A percentile compares a stretch with the other conserved stretches of the same genome.
phyloP scores from a whole-genome alignment of 2,888 invertebrate species.

The Iselma pallidipennis region DNA sequence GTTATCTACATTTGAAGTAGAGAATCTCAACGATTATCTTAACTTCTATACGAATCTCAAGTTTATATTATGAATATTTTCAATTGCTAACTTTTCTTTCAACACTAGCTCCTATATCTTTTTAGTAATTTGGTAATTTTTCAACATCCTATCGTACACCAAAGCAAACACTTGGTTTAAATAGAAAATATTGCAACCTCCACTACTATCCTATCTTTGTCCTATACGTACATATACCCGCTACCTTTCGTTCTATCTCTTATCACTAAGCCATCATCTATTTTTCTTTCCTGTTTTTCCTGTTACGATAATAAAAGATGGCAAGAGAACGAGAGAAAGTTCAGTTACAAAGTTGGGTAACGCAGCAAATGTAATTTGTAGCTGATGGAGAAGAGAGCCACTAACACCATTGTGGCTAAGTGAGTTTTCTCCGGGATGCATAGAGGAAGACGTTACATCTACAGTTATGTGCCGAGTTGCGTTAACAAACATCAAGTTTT shows the following conservation, averaged over 20 bases:
- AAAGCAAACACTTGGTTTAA: conserved; percentile 3
- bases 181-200: conserved; percentile 4
- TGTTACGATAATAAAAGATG: neutral
- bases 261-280: neutral
- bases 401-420: conserved; percentile 10
- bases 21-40: too few species aligned
- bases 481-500: conserved; percentile 10
- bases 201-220: too few species aligned
- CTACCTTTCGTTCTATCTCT: too few species aligned
- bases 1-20: neutral
- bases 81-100: neutral
- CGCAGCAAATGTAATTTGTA: conserved; percentile 9
- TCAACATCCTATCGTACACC: neutral
- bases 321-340: neutral
- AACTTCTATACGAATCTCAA: neutral
- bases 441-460: neutral
- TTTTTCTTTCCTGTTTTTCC: neutral
- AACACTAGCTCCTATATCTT: neutral
- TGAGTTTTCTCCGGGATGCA: conserved; percentile 4
- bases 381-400: conserved; percentile 7
- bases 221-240: too few species aligned
- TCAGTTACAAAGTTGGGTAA: conserved; percentile 9
- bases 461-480: neutral
- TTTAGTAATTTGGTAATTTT: too few species aligned
- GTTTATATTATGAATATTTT: neutral